These are phyloP conservation scores for Sebastes elongatus DNA, from an alignment of 2,797 vertebrate species.

Conservation along the genomic window DNA sequence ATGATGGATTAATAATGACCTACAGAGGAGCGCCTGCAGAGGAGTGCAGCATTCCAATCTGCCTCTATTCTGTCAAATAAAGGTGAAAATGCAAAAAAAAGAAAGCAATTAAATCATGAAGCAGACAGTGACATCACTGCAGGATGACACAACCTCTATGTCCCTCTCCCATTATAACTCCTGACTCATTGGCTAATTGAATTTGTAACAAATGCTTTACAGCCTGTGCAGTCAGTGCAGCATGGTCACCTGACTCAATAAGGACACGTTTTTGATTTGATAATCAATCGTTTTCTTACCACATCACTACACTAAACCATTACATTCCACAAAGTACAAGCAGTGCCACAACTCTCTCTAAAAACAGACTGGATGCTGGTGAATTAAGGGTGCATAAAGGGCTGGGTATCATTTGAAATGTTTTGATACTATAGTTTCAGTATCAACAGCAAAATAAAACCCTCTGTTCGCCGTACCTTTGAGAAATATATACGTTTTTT, in stretches of 20 bases:
- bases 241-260: background rate
- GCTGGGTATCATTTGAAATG: background rate
- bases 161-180: background rate
- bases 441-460: background rate
- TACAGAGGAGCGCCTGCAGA: background rate
- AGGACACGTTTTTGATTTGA: background rate
- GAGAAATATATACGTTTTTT: background rate
- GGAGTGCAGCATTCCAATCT: no score
- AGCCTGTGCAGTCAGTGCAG: background rate
- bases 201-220: background rate
- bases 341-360: background rate
- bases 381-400: background rate
- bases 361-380: background rate
- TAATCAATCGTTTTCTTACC: background rate
- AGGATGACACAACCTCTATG: background rate
- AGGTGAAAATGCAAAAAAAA: no score
- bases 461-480: background rate
- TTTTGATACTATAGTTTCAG: background rate
- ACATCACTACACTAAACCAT: background rate
- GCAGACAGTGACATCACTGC: slow-evolving; percentile 23
- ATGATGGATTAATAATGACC: background rate
- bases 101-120: background rate
- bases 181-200: slow-evolving; percentile 4
- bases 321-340: background rate
- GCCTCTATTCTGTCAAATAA: no score